A percentile compares a stretch with the other conserved stretches of the same genome.
Conservation (phyloP, 2,888 invertebrate genomes). For the Crossocerus cetratus region DNA sequence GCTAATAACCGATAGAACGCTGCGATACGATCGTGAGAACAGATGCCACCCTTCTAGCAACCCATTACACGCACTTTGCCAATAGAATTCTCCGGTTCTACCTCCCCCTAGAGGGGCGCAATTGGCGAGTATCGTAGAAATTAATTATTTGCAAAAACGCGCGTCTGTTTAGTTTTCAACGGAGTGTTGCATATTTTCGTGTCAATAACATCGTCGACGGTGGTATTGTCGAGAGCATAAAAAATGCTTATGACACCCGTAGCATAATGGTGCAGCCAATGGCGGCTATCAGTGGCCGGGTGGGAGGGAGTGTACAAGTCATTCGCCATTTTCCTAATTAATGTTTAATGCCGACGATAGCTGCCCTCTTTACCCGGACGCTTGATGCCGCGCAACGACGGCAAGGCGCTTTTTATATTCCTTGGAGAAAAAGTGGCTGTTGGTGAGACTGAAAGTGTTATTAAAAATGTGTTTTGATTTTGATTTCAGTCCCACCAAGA, state of each 20-base stretch:
- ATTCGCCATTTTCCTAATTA: constrained; percentile 66
- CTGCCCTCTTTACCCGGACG: constrained; percentile 50
- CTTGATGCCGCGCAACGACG: constrained; percentile 52
- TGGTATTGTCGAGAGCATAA: constrained; percentile 44
- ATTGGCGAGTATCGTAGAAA: too few relatives aligned
- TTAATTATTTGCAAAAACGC: too few relatives aligned
- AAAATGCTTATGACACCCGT: constrained; percentile 66
- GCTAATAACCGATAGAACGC: constrained; percentile 28
- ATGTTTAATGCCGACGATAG: constrained; percentile 63
- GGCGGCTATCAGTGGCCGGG: constrained; percentile 48
- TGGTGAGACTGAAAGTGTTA: too few relatives aligned
- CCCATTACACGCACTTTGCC: too few relatives aligned
- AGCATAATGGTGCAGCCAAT: constrained; percentile 63
- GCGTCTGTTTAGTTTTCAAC: too few relatives aligned
- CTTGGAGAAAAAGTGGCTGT: too few relatives aligned
- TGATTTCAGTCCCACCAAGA: constrained; percentile 80
- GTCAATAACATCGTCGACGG: constrained; percentile 4
- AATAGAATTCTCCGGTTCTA: constrained; percentile 26
- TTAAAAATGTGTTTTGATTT: not conserved
- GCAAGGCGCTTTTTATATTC: too few relatives aligned
- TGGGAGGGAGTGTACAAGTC: constrained; percentile 37
- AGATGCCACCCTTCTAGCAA: too few relatives aligned
- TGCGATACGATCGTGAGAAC: constrained; percentile 43
- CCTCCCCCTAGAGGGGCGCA: too few relatives aligned
- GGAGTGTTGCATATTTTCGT: constrained; percentile 56